Evolutionary conservation across 2,113 vertebrate genomes (phyloP), one percentile per base, ranked within the genome.

Genomic region (Delphinus delphis): DNA sequence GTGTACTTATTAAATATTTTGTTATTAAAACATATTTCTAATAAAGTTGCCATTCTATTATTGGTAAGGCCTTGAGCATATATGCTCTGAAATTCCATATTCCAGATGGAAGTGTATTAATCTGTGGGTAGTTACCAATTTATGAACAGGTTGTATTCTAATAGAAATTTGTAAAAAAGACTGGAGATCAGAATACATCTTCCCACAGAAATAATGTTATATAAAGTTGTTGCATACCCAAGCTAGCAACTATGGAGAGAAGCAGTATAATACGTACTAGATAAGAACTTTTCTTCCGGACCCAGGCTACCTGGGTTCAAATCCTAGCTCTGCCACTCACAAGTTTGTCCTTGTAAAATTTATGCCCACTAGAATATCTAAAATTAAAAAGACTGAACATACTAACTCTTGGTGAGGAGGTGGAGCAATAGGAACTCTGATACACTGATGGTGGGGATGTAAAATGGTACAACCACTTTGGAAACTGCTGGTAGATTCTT

Each of bases 1-100:
- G 28, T 25, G 23, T 80, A 23, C 17, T 47, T 93, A 87, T 28
- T 87, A 93, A 87, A 79, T 70, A 93, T 79, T 93, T 79, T 86
- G n/a, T 58, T 53, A 44, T 79, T 58, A 86, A 68, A 86, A n/a
- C 2, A 1, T 25, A 36, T 25, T 53, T 55, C 76, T 55, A 36
- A 36, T 79, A 80, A 55, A 23, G 50, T 80, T 55, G 33, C 33
- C 50, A 80, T 8, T 1, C 33, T 55, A 55, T 36, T 55, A 12
- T 36, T 55, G 33, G 33, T 80, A 80, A 80, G 50, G 23, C 20
- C 50, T 80, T 80, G 47, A 80, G 50, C 76, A 15, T 55, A 86
- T n/a, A 55, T 36, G 15, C 83, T 68, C 36, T 41, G 31, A 77
- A n/a, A 87, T 93, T 44, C 31, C 31, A 3, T 93, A 79, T 47